Conservation (phyloP, 1,140 invertebrate genomes). For the Babylonia areolata region DNA sequence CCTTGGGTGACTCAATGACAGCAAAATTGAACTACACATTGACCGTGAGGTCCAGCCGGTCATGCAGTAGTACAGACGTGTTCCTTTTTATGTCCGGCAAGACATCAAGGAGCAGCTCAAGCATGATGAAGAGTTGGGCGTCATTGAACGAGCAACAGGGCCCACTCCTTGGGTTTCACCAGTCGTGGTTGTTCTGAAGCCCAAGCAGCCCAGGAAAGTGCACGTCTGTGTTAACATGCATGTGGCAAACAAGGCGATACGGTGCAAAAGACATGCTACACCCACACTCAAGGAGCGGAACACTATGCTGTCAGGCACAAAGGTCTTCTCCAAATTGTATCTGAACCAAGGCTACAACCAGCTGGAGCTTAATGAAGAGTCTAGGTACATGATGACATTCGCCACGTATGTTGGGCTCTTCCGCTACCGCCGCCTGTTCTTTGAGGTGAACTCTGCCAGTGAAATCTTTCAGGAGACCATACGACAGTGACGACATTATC, state of each 20-base stretch:
- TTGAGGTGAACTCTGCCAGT: conserved; percentile 50
- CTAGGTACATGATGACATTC: conserved; percentile 50
- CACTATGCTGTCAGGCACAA: conserved; percentile 30
- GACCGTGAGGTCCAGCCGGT: too few relatives aligned
- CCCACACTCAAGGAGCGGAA: conserved; percentile 49
- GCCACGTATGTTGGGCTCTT: conserved; percentile 44
- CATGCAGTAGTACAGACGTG: background rate
- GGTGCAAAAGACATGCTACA: conserved; percentile 41
- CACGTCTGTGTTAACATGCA: conserved; percentile 55
- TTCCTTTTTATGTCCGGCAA: conserved; percentile 31
- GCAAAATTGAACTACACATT: conserved; percentile 25
- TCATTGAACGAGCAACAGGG: conserved; percentile 43
- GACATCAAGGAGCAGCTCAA: conserved; percentile 21
- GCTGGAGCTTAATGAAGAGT: conserved; percentile 42
- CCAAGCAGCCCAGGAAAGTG: conserved; percentile 37
- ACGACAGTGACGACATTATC: conserved; percentile 53
- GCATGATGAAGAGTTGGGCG: background rate
- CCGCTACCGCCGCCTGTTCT: conserved; percentile 48
- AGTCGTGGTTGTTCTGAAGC: conserved; percentile 31
- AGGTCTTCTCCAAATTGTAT: conserved; percentile 49
- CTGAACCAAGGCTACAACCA: conserved; percentile 55
- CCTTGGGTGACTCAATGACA: conserved; percentile 5
- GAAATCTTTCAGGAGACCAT: conserved; percentile 54
- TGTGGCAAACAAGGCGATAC: conserved; percentile 44
- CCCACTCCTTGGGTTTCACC: conserved; percentile 35